These are phyloP conservation scores for Pyralis farinalis DNA, from an alignment of 2,888 invertebrate species.

Conservation along the genomic window DNA sequence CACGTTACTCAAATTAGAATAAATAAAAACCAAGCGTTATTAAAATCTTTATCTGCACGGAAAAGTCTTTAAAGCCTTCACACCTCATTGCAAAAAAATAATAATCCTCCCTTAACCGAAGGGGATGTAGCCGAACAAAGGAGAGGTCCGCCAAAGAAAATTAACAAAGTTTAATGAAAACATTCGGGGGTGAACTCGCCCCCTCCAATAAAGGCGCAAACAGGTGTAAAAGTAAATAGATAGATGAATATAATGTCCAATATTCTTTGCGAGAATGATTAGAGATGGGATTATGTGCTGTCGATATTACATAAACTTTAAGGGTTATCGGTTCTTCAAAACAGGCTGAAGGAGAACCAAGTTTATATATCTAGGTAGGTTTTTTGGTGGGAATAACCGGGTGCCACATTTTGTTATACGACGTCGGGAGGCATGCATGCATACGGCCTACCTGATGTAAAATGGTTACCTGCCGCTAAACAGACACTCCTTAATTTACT, in stretches of 20 bases:
- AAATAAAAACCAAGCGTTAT: constrained; percentile 10
- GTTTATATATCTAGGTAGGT: too few relatives aligned
- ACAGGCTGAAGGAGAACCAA: too few relatives aligned
- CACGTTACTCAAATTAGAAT: neutral
- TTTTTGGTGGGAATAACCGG: too few relatives aligned
- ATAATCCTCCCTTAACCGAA: constrained; percentile 30
- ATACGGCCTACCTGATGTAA: too few relatives aligned
- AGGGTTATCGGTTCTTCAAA: too few relatives aligned
- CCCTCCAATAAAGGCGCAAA: constrained; percentile 30
- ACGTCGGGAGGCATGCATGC: too few relatives aligned
- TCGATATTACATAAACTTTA: too few relatives aligned
- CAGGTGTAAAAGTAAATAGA: constrained; percentile 50
- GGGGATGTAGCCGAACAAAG: constrained; percentile 24
- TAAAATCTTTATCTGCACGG: constrained; percentile 2
- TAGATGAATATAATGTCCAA: constrained; percentile 35
- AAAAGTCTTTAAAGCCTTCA: constrained; percentile 16
- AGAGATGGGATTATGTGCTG: constrained; percentile 17
- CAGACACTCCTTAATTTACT: too few relatives aligned
- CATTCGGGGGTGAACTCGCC: constrained; percentile 33
- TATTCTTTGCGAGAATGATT: constrained; percentile 18
- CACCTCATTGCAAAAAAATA: constrained; percentile 32
- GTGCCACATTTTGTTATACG: too few relatives aligned
- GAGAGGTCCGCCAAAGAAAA: constrained; percentile 35
- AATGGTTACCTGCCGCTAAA: too few relatives aligned
- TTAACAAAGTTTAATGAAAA: constrained; percentile 73